Evolutionary conservation across 2,888 invertebrate species (phyloP).

Genomic region (Bembecia ichneumoniformis): DNA sequence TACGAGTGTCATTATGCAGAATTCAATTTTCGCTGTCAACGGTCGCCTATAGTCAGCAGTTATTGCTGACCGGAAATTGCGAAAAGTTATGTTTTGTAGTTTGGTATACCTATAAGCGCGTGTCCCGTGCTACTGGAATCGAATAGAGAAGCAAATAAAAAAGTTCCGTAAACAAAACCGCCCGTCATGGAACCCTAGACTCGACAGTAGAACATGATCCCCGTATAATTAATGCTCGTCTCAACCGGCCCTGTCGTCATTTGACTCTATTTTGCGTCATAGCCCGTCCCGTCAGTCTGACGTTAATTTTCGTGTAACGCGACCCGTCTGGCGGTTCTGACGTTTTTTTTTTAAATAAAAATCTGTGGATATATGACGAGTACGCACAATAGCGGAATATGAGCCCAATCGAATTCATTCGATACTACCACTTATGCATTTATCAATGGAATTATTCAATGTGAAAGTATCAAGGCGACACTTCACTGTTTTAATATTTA

Average conservation of each 20-base stretch:
- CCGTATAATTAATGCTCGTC: slow-evolving; percentile 53
- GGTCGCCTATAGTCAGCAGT: too few species aligned
- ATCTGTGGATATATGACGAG: slow-evolving; percentile 8
- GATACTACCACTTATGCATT: too few species aligned
- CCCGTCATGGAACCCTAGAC: slow-evolving; percentile 2
- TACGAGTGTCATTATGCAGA: too few species aligned
- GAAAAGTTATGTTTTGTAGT: too few species aligned
- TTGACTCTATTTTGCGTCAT: slow-evolving; percentile 28
- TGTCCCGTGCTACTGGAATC: too few species aligned
- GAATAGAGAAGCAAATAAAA: neutral
- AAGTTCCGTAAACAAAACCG: neutral
- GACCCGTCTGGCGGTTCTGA: slow-evolving; percentile 38
- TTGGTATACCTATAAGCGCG: too few species aligned
- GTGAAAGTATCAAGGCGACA: neutral
- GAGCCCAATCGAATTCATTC: neutral
- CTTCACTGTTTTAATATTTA: too few species aligned
- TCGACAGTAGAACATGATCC: slow-evolving; percentile 33
- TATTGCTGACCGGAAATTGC: too few species aligned
- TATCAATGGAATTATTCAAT: neutral
- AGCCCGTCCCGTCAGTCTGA: slow-evolving; percentile 31
- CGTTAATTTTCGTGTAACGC: slow-evolving; percentile 56
- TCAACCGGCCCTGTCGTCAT: slow-evolving; percentile 29
- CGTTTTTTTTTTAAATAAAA: slow-evolving; percentile 9
- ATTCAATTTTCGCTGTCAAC: too few species aligned
- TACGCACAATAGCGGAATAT: neutral